Evolutionary conservation across 1,140 invertebrate species (phyloP), one percentile per base, ranked within the genome.

Genomic region (Chrysopa pallens): DNA sequence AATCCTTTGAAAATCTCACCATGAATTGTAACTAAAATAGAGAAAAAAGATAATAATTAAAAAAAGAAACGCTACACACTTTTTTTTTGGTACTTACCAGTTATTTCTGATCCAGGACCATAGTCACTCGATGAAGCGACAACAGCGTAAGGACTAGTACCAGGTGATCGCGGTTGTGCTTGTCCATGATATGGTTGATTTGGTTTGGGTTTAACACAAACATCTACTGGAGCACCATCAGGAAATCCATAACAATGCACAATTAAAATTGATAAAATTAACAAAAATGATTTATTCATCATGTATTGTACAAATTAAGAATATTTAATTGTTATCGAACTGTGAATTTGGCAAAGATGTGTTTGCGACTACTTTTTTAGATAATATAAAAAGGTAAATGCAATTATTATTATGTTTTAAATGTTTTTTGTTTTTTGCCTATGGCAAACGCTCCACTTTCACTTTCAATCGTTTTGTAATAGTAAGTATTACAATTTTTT

Each of bases 151-250:
- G 80, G 80, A 49, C 72, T 70, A 0, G 68, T 72, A 1, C 69
- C 56, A 2, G 66, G 50, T 1, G 76, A 63, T 50, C 80, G 77
- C 1, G 77, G 62, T 14, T 70, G 60, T 9, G 76, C 71, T 47
- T 75, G 67, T 27, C 80, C 77, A 48, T 84, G 80, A 57, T 83
- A 76, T 0, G 80, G 80, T 50, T 78, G 74, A 61, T 82, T 83
- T 1, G 73, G 68, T 15, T 69, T 64, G 14, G 73, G 67, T 51
- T 80, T 81, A 0, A 83, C 79, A 52, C 80, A 84, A 14, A 76
- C 73, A 54, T 84, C 80, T 8, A 82, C 72, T 0, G 81, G 81
- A 5, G 76, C 80, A 8, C 81, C 81, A 50, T 83, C 78, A 0
- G 80, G 80, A 51, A 84, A 83, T 28, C 55, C 67, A 8, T 39